phyloP scores from a whole-genome alignment of 2,888 invertebrate genomes.

The Caenorhabditis wallacei region DNA sequence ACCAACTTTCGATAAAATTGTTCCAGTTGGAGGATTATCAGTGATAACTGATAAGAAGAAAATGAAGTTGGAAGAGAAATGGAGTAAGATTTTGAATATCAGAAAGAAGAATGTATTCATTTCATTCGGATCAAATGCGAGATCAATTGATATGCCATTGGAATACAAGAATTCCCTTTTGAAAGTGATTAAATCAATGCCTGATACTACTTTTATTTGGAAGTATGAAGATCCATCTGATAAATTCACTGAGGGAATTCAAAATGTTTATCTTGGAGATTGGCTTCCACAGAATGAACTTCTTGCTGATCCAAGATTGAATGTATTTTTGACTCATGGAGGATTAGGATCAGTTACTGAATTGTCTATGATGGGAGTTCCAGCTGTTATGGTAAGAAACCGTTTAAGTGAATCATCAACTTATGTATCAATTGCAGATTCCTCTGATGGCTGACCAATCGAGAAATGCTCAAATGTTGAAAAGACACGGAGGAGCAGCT shows the following conservation, averaged over 20 bases:
- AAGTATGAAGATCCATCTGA: conserved; percentile 69
- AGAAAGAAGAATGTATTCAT: conserved; percentile 63
- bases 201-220: conserved; percentile 71
- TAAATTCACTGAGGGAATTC: conserved; percentile 38
- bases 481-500: conserved; percentile 61
- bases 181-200: conserved; percentile 56
- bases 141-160: conserved; percentile 59
- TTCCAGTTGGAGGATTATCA: conserved; percentile 65
- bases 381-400: conserved; percentile 54
- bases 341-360: conserved; percentile 65
- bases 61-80: conserved; percentile 56
- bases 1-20: conserved; percentile 68
- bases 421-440: conserved; percentile 44
- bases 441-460: conserved; percentile 75
- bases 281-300: conserved; percentile 63
- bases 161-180: conserved; percentile 50
- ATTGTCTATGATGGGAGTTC: conserved; percentile 65
- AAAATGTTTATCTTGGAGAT: conserved; percentile 65
- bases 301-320: conserved; percentile 64
- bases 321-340: conserved; percentile 69
- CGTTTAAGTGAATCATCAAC: neutral
- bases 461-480: conserved; percentile 70
- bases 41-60: conserved; percentile 55
- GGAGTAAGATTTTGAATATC: conserved; percentile 56
- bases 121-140: conserved; percentile 66